Conservation (phyloP, 2,888 invertebrate genomes). For the Yponomeuta evonymella region DNA sequence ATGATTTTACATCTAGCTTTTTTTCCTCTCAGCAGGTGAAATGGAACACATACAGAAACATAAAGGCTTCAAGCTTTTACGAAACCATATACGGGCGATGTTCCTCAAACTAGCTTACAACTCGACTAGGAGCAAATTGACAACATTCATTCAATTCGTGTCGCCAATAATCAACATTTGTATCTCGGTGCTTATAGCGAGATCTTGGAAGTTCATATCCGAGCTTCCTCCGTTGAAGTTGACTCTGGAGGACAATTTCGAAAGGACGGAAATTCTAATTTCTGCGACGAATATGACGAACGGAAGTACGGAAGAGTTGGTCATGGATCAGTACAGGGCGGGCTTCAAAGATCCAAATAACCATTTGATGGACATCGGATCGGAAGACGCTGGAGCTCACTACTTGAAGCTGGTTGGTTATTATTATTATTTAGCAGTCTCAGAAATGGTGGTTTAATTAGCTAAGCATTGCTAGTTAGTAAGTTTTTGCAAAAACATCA, state of each 20-base stretch:
- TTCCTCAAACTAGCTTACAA: constrained; percentile 60
- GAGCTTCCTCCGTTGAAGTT: constrained; percentile 78
- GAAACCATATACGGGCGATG: constrained; percentile 66
- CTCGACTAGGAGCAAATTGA: constrained; percentile 55
- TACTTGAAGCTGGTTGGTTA: constrained; percentile 63
- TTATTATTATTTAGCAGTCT: background rate
- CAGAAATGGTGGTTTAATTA: too few relatives aligned
- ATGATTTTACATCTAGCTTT: background rate
- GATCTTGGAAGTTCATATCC: constrained; percentile 64
- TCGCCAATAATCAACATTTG: constrained; percentile 64
- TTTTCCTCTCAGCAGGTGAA: constrained; percentile 35
- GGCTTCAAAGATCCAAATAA: constrained; percentile 52
- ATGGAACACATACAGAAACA: constrained; percentile 56
- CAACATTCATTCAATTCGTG: constrained; percentile 58
- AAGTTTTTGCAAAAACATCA: too few relatives aligned
- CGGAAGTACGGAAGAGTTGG: constrained; percentile 40
- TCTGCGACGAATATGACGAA: constrained; percentile 44
- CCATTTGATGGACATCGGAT: constrained; percentile 50
- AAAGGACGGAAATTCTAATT: constrained; percentile 49
- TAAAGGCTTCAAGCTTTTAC: constrained; percentile 50
- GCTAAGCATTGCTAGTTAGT: too few relatives aligned
- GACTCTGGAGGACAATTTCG: constrained; percentile 62
- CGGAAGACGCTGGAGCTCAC: constrained; percentile 48
- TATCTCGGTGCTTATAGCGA: constrained; percentile 57
- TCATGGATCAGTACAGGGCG: constrained; percentile 50